Conservation (phyloP, 2,797 vertebrate species). For the Spinibarbus caldwelli region DNA sequence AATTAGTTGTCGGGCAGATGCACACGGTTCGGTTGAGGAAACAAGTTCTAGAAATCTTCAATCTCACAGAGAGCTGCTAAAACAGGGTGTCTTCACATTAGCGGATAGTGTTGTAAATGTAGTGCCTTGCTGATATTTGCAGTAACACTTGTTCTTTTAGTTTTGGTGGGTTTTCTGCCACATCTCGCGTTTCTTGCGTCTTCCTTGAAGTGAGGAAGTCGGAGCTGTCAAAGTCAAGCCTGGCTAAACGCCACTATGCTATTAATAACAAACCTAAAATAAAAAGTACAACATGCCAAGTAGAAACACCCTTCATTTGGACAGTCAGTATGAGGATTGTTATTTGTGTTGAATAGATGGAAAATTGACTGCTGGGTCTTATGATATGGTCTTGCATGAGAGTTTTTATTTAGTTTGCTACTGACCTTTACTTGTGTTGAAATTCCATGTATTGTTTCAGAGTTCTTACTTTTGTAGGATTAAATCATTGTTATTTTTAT, state of each 20-base stretch:
- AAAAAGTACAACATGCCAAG: not conserved
- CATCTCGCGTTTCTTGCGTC: not conserved
- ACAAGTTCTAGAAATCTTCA: constrained; percentile 4
- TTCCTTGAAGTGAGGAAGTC: constrained; percentile 7
- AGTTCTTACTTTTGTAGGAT: not conserved
- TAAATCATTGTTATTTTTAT: constrained; percentile 3
- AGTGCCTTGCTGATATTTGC: constrained; percentile 49
- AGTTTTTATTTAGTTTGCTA: not conserved
- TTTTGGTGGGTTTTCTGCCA: not conserved
- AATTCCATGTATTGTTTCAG: not conserved
- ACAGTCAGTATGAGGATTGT: not conserved
- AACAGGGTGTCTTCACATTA: constrained; percentile 42
- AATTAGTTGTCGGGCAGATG: constrained; percentile 19
- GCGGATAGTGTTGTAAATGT: constrained; percentile 22
- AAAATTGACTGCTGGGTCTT: constrained; percentile 10
- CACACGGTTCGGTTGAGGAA: not conserved
- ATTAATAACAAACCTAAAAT: not conserved
- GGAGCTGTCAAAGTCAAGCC: constrained; percentile 1
- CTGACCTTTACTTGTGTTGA: not conserved
- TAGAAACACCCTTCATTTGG: not conserved
- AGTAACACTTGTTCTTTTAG: constrained; percentile 33
- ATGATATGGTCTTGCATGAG: not conserved
- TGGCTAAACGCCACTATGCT: not conserved
- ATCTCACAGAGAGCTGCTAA: constrained; percentile 26
- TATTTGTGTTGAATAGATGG: not conserved